These are phyloP conservation scores for Threskiornis aethiopicus DNA, from an alignment of 2,797 vertebrate species.

Conservation along the genomic window DNA sequence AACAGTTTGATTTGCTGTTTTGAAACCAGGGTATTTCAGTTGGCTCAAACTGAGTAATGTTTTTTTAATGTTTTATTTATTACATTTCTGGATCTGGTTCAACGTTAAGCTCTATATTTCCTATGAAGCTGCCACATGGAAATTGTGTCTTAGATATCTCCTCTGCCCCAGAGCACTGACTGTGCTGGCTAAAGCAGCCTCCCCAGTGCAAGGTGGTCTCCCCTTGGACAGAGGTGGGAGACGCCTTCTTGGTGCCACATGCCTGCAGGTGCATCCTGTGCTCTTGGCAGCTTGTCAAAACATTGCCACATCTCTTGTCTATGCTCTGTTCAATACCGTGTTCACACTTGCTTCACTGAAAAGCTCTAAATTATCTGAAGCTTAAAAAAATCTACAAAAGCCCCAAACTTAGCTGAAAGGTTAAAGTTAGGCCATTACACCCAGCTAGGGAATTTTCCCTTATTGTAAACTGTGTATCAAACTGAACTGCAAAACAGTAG, in stretches of 20 bases:
- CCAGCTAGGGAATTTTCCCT: not conserved
- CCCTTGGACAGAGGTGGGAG: not conserved
- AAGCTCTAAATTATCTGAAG: not conserved
- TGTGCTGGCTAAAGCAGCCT: not conserved
- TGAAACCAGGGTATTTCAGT: not conserved
- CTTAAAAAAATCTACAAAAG: not conserved
- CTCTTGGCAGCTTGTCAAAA: not conserved
- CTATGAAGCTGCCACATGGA: not conserved
- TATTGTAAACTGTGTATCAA: not conserved
- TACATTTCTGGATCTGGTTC: not conserved
- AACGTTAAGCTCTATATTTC: not conserved
- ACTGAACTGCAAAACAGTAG: not conserved
- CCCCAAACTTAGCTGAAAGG: not conserved
- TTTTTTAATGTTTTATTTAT: conserved; percentile 40
- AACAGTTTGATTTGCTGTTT: not conserved
- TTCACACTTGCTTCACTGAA: not conserved
- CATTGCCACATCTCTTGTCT: not conserved
- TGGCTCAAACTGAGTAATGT: not conserved
- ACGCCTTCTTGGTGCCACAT: not conserved
- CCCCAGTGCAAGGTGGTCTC: not conserved
- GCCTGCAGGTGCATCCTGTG: not conserved
- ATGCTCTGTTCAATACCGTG: accelerated
- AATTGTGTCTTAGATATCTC: not conserved
- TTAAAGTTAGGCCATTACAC: not conserved
- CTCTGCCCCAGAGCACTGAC: not conserved